Evolutionary conservation across 2,888 invertebrate genomes (phyloP).

Genomic region (Micoletzkya japonica): DNA sequence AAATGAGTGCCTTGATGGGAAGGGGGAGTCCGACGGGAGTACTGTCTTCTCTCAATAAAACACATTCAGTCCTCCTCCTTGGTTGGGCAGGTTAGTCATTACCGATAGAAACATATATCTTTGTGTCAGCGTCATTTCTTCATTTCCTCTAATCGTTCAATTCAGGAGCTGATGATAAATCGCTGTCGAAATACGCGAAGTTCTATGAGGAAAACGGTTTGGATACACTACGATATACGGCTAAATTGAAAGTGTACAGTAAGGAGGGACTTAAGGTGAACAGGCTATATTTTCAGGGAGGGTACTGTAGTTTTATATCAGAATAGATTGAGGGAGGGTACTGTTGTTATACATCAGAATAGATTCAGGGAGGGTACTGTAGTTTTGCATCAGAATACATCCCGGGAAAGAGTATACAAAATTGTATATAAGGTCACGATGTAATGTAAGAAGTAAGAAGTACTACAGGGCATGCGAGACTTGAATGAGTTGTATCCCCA

Average conservation of each 20-base stretch:
- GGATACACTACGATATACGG: constrained; percentile 12
- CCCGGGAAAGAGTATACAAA: background rate
- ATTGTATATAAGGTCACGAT: background rate
- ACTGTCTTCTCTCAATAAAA: constrained; percentile 1
- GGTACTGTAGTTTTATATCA: background rate
- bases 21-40: background rate
- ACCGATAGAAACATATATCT: too few species aligned
- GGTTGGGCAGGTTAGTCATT: constrained; percentile 24
- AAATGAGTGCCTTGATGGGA: constrained; percentile 3
- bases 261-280: background rate
- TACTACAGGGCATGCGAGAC: constrained; percentile 12
- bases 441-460: background rate
- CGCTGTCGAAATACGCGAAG: constrained; percentile 43
- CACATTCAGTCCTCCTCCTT: constrained; percentile 11
- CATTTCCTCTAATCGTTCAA: background rate
- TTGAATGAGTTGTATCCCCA: constrained; percentile 10
- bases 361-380: background rate
- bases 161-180: constrained; percentile 40
- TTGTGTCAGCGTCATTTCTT: background rate
- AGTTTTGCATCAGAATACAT: background rate
- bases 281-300: too few species aligned
- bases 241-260: constrained; percentile 19
- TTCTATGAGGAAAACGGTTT: constrained; percentile 42
- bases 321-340: too few species aligned
- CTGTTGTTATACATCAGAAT: background rate